These are phyloP conservation scores for Holothuria glaberrima DNA, from an alignment of 35 echinoderm and acorn worm genomes.

Conservation along the genomic window DNA sequence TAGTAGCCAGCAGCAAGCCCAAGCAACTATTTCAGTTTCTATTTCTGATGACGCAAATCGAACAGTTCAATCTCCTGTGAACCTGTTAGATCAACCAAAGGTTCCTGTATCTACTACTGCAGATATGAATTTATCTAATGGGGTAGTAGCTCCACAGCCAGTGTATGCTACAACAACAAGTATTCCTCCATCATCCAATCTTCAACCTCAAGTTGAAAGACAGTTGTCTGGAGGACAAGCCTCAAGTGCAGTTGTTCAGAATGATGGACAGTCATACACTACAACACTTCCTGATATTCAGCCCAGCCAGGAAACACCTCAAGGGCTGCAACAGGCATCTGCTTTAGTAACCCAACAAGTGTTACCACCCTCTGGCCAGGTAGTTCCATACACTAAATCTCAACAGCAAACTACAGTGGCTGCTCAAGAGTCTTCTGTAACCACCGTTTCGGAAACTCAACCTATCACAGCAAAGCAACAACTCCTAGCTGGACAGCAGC, in stretches of 20 bases:
- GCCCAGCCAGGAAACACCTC: background rate
- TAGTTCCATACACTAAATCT: background rate
- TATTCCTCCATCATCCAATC: background rate
- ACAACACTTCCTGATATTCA: constrained; percentile 3
- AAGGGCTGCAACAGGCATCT: too few species aligned
- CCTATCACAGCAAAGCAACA: constrained; percentile 41
- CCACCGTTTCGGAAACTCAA: background rate
- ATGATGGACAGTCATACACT: background rate
- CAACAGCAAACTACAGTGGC: background rate
- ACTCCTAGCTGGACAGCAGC: constrained; percentile 28
- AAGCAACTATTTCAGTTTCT: background rate
- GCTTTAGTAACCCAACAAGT: too few species aligned
- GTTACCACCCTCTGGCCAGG: background rate
- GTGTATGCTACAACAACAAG: constrained; percentile 30
- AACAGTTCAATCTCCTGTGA: constrained; percentile 37
- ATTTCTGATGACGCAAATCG: constrained; percentile 21
- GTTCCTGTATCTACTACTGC: constrained; percentile 11
- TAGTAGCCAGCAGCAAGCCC: background rate
- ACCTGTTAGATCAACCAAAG: constrained; percentile 10
- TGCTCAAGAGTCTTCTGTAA: background rate
- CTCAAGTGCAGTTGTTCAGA: background rate
- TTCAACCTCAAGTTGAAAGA: background rate
- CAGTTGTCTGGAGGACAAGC: constrained; percentile 43
- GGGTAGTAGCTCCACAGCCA: constrained; percentile 48
- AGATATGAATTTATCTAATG: background rate